A percentile compares a stretch with the other conserved stretches of the same genome.
These are phyloP conservation scores for Shargacucullia verbasci DNA, from an alignment of 2,888 invertebrate species.

Conservation along the genomic window DNA sequence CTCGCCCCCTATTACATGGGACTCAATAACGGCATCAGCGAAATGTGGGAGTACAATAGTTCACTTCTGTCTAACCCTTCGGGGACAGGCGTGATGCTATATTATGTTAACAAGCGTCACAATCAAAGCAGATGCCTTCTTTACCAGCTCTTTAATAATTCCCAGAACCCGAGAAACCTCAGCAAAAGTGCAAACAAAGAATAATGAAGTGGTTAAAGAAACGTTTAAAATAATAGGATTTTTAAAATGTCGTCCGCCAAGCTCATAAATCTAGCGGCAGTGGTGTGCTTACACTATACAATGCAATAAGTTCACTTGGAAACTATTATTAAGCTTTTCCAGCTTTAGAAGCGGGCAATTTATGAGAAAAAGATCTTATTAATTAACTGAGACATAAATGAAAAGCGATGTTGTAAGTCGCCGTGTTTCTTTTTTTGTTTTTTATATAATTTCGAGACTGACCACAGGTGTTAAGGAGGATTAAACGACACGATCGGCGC, in stretches of 20 bases:
- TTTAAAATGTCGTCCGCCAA: slow-evolving; percentile 8
- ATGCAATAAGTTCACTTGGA: slow-evolving; percentile 29
- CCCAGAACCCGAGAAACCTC: neutral
- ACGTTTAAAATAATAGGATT: slow-evolving; percentile 10
- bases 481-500: no score
- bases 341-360: neutral
- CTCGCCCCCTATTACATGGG: no score
- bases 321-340: slow-evolving; percentile 23
- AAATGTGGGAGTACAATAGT: no score
- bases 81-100: no score
- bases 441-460: no score
- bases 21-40: no score
- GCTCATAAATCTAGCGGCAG: slow-evolving; percentile 23
- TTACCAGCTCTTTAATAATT: neutral
- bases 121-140: no score
- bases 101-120: no score
- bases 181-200: neutral
- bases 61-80: no score
- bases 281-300: slow-evolving; percentile 16
- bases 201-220: slow-evolving; percentile 1
- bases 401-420: neutral
- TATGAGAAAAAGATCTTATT: slow-evolving; percentile 26
- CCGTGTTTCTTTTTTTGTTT: no score
- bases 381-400: slow-evolving; percentile 15
- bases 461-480: no score